A percentile compares a stretch with the other conserved stretches of the same genome.
phyloP scores from a whole-genome alignment of 2,797 vertebrate species.

The Darevskia mixta region DNA sequence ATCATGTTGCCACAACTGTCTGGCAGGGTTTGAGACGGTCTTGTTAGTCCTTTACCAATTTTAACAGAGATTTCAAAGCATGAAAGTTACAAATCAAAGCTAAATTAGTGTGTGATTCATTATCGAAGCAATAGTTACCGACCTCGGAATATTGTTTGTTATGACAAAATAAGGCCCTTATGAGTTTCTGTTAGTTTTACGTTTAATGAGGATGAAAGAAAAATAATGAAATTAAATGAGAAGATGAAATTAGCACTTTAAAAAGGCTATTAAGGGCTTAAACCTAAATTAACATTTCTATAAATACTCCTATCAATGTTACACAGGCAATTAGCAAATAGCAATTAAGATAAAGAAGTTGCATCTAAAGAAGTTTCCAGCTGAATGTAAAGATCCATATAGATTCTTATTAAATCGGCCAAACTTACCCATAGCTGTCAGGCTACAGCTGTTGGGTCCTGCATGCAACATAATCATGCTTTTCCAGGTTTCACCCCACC shows the following conservation, averaged over 20 bases:
- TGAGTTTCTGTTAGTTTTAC: slow-evolving; percentile 5
- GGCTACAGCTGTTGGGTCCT: neutral
- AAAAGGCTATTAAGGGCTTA: slow-evolving; percentile 13
- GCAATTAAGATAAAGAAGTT: slow-evolving; percentile 19
- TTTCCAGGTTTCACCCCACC: neutral
- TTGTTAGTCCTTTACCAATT: neutral
- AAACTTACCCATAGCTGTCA: neutral
- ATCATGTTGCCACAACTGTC: too few species aligned
- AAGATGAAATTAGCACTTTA: slow-evolving; percentile 19
- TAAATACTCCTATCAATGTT: neutral
- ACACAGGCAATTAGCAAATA: slow-evolving; percentile 15
- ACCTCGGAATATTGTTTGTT: neutral
- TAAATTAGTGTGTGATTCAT: neutral
- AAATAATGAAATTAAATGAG: slow-evolving; percentile 15
- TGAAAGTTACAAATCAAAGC: slow-evolving; percentile 3
- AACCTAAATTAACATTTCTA: slow-evolving; percentile 20
- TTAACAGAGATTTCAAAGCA: neutral
- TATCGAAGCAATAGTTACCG: neutral
- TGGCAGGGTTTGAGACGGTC: too few species aligned
- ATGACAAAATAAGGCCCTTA: slow-evolving; percentile 2
- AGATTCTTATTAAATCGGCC: neutral
- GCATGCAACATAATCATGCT: neutral
- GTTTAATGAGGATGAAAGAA: slow-evolving; percentile 22
- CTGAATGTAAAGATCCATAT: neutral
- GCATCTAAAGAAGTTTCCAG: slow-evolving; percentile 6